A percentile compares a stretch with the other conserved stretches of the same genome.
Evolutionary conservation across 2,113 vertebrate genomes (phyloP).

Genomic region (Coturnix japonica): DNA sequence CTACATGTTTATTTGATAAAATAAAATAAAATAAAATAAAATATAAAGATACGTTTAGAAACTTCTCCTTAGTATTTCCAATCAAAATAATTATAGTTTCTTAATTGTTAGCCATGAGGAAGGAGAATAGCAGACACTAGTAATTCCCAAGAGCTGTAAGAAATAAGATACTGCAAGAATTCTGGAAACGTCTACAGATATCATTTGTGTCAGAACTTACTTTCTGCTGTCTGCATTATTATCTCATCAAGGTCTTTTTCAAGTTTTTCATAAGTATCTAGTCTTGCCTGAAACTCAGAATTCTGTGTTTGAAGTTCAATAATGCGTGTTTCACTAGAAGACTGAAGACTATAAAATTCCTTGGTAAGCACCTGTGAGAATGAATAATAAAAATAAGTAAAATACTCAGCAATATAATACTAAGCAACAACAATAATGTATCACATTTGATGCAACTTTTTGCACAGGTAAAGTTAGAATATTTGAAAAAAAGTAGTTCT

Average conservation of each 20-base stretch:
- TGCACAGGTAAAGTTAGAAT: background rate
- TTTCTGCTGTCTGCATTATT: slow-evolving; percentile 95
- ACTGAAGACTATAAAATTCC: slow-evolving; percentile 95
- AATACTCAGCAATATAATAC: background rate
- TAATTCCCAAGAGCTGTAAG: background rate
- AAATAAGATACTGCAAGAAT: slow-evolving; percentile 12
- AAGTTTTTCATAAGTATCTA: slow-evolving; percentile 91
- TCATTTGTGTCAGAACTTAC: slow-evolving; percentile 77
- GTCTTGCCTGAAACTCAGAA: slow-evolving; percentile 86
- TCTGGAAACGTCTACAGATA: background rate
- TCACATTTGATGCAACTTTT: background rate
- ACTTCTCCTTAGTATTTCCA: background rate
- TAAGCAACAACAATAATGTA: background rate
- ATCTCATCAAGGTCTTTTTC: slow-evolving; percentile 96
- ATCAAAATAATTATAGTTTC: background rate
- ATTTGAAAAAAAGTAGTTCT: background rate
- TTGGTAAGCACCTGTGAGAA: slow-evolving; percentile 90
- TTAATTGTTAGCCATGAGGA: background rate
- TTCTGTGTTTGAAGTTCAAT: slow-evolving; percentile 90
- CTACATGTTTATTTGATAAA: background rate
- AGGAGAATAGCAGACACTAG: background rate
- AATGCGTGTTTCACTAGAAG: slow-evolving; percentile 89
- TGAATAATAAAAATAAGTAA: slow-evolving; percentile 1
- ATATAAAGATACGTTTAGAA: slow-evolving; percentile 28
- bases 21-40: too few species aligned